Evolutionary conservation across 2,888 invertebrate genomes (phyloP), one percentile per base, ranked within the genome.

Genomic region (Elysia crispata): DNA sequence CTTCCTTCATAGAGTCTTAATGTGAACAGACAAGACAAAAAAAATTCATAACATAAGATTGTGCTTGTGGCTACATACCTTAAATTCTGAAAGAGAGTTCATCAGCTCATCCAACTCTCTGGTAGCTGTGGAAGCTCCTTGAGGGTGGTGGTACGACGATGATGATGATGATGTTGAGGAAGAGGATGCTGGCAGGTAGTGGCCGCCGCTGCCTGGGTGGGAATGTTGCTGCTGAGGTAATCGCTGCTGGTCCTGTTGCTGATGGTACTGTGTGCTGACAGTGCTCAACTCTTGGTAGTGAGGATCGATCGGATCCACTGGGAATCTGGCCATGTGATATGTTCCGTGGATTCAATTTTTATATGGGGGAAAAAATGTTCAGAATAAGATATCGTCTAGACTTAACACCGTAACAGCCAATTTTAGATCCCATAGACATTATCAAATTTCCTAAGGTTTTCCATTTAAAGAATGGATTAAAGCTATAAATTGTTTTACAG

Each of bases 91-190:
- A 18, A 98, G 93, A 8, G 97, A 97, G 1, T 97, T 97, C 98
- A 98, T 98, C 83, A 98, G 94, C 90, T 98, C 98, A 90, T 98
- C 98, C 82, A 98, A 94, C 92, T 98, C 98, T 92, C 95, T 95
- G 30, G 98, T 98, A 54, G 98, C 98, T 82, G 96, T 96, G 76
- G 97, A 97, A 30, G 97, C 96, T 80, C 93, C 87, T 66, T 84
- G 86, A 11, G 79, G 81, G 20, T 80, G 81, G 23, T 78, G 80
- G 81, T 80, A 79, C 54, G 70, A 75, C 33, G 81, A 62, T 11
- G 77, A 76, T 25, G 78, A 73, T 20, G 82, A 64, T n/a, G 79
- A 33, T 20, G 74, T 64, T 30, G 76, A 70, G 50, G 49, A 54
- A 23, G 57, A 31, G 13, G 62, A 18, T 50, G 60, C 66, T 30